Evolutionary conservation across 2,888 invertebrate genomes (phyloP).

Genomic region (Cenopis cana): DNA sequence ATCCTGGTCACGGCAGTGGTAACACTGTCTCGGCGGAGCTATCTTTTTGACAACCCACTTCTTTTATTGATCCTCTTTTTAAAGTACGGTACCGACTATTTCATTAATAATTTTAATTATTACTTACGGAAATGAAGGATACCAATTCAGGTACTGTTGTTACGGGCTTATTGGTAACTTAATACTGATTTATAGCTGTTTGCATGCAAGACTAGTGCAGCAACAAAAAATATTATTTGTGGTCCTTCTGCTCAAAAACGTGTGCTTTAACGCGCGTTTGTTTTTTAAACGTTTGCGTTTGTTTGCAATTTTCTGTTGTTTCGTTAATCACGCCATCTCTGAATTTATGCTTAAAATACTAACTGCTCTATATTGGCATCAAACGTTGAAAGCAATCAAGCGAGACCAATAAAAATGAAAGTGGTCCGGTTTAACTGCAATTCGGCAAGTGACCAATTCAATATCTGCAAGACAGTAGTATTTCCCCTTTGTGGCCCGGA

Average conservation of each 20-base stretch:
- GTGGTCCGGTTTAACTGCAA: slow-evolving; percentile 37
- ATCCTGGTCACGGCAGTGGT: slow-evolving; percentile 88
- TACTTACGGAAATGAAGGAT: background rate
- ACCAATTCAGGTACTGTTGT: too few species aligned
- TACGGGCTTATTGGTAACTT: too few species aligned
- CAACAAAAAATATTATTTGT: too few species aligned
- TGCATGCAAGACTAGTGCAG: too few species aligned
- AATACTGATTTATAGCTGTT: too few species aligned
- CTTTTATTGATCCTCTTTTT: background rate
- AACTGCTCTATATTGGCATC: background rate
- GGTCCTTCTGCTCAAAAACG: too few species aligned
- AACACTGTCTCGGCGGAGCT: slow-evolving; percentile 56
- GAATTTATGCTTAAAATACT: slow-evolving; percentile 41
- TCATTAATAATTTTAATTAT: background rate
- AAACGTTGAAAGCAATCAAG: slow-evolving; percentile 46
- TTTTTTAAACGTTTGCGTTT: too few species aligned
- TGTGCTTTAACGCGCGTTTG: too few species aligned
- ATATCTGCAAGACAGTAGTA: background rate
- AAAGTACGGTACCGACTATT: too few species aligned
- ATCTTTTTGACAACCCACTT: slow-evolving; percentile 40
- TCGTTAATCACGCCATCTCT: slow-evolving; percentile 45
- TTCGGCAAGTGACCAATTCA: slow-evolving; percentile 26
- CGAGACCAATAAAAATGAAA: slow-evolving; percentile 48
- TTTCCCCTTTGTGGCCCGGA: slow-evolving; percentile 26
- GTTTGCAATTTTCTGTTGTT: too few species aligned